Evolutionary conservation across 1,140 invertebrate species (phyloP).

Genomic region (Bombus haemorrhoidalis): DNA sequence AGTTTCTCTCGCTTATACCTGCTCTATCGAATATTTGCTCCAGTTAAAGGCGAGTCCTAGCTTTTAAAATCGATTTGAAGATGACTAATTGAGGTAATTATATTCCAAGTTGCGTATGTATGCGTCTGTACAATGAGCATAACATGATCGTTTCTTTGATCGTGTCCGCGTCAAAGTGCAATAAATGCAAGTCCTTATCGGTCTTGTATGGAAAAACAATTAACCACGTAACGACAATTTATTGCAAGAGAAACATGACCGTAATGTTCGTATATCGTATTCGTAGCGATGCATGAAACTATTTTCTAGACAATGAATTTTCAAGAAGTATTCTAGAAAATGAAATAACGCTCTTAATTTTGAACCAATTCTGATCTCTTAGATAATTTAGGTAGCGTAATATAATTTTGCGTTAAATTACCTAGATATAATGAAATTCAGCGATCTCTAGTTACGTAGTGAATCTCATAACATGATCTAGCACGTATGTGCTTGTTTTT

Average conservation of each 20-base stretch:
- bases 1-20: no score
- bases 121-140: not conserved
- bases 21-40: not conserved
- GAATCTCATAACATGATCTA: not conserved
- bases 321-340: not conserved
- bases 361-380: not conserved
- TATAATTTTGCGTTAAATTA: not conserved
- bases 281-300: not conserved
- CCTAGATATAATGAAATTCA: not conserved
- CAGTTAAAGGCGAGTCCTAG: not conserved
- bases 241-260: not conserved
- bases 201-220: not conserved
- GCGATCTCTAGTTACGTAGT: no score
- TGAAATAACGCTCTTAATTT: not conserved
- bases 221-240: conserved; percentile 17
- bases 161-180: not conserved
- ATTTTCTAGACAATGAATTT: not conserved
- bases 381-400: not conserved
- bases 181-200: conserved; percentile 44
- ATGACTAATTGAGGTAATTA: not conserved
- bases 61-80: not conserved
- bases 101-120: not conserved
- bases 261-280: not conserved
- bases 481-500: not conserved
- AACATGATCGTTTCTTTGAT: not conserved